Evolutionary conservation across 2,113 vertebrate genomes (phyloP).

Genomic region (Verasper variegatus): DNA sequence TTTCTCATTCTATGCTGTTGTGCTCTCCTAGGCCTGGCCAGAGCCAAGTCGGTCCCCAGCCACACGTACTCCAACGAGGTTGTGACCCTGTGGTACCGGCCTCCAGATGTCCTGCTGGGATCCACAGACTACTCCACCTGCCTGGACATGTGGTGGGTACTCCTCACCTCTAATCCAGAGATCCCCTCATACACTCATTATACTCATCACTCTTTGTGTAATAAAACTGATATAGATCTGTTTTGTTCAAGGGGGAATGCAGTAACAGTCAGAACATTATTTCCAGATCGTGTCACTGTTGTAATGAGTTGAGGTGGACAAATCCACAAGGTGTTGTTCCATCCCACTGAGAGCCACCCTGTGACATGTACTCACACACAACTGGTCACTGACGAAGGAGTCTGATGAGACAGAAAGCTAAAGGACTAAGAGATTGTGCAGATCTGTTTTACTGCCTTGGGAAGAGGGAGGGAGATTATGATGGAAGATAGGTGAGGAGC

Average conservation of each 20-base stretch:
- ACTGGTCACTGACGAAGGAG: too few species aligned
- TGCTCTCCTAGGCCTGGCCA: slow-evolving; percentile 88
- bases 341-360: too few species aligned
- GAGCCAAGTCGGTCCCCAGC: slow-evolving; percentile 96
- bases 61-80: slow-evolving; percentile 99
- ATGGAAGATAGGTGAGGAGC: too few species aligned
- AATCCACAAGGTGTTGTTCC: too few species aligned
- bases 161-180: slow-evolving; percentile 10
- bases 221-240: slow-evolving; percentile 16
- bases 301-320: too few species aligned
- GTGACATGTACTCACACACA: too few species aligned
- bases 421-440: too few species aligned
- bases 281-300: too few species aligned
- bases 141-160: slow-evolving; percentile 96
- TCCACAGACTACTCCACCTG: slow-evolving; percentile 98
- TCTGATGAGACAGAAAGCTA: too few species aligned
- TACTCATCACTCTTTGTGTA: neutral
- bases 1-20: slow-evolving; percentile 44
- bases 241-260: neutral
- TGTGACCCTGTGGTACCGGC: slow-evolving; percentile 97
- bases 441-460: too few species aligned
- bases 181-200: neutral
- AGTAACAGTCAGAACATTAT: too few species aligned
- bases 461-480: too few species aligned
- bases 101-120: slow-evolving; percentile 95